Conservation (phyloP, 2,888 invertebrate genomes). For the Meteorus colon region DNA sequence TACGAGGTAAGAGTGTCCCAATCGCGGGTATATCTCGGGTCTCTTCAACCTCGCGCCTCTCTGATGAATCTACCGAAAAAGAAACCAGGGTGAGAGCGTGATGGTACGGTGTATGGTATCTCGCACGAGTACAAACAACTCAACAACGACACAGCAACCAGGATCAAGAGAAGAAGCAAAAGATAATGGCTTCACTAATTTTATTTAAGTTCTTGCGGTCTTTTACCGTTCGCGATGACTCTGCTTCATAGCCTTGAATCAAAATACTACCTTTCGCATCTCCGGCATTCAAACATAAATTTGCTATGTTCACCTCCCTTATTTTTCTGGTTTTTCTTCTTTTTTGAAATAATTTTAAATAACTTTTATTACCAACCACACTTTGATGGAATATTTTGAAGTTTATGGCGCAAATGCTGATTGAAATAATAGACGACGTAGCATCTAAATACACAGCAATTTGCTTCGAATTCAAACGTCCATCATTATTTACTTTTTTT, state of each 20-base stretch:
- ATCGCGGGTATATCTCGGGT: slow-evolving; percentile 44
- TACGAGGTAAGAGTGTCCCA: slow-evolving; percentile 60
- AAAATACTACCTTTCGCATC: slow-evolving; percentile 32
- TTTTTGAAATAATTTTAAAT: slow-evolving; percentile 22
- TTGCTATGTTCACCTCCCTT: not conserved
- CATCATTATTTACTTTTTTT: slow-evolving; percentile 20
- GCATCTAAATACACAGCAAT: slow-evolving; percentile 13
- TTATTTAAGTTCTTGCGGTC: slow-evolving; percentile 31
- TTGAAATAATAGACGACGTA: slow-evolving; percentile 28
- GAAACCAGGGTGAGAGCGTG: slow-evolving; percentile 3
- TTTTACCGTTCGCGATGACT: slow-evolving; percentile 4
- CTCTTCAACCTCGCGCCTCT: slow-evolving; percentile 47
- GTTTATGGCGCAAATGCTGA: slow-evolving; percentile 39
- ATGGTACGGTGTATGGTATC: slow-evolving; percentile 17
- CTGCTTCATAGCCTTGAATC: slow-evolving; percentile 34
- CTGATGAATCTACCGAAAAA: slow-evolving; percentile 59
- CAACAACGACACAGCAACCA: slow-evolving; percentile 27
- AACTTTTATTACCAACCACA: slow-evolving; percentile 28
- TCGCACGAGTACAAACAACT: slow-evolving; percentile 31
- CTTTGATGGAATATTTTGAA: slow-evolving; percentile 22
- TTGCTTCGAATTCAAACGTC: slow-evolving; percentile 12
- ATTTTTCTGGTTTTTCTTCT: not conserved
- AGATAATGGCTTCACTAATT: slow-evolving; percentile 44
- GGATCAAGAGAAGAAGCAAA: slow-evolving; percentile 4
- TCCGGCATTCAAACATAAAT: slow-evolving; percentile 23